phyloP scores from a whole-genome alignment of 2,888 invertebrate genomes.

The Acleris cristana region DNA sequence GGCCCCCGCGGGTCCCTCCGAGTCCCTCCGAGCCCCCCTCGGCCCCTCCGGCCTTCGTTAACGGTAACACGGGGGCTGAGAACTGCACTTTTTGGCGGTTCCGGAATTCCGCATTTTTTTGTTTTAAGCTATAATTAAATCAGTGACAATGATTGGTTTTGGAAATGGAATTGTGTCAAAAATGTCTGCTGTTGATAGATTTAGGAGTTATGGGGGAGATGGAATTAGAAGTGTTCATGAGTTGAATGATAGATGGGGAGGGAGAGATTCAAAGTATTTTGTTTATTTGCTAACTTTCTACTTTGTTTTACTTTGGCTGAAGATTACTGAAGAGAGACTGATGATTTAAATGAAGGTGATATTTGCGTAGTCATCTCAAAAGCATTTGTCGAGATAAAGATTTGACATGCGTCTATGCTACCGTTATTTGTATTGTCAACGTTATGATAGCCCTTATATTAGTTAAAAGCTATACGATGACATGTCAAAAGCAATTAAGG shows the following conservation, averaged over 20 bases:
- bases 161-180: conserved; percentile 20
- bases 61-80: conserved; percentile 71
- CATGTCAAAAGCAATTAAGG: too few species aligned
- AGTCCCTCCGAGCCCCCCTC: conserved; percentile 44
- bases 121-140: conserved; percentile 35
- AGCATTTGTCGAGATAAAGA: too few species aligned
- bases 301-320: too few species aligned
- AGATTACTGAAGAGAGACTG: too few species aligned
- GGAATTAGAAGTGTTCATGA: background rate
- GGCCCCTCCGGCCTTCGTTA: conserved; percentile 69
- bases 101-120: conserved; percentile 35
- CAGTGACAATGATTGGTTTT: conserved; percentile 37
- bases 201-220: background rate
- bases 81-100: conserved; percentile 74
- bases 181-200: conserved; percentile 3
- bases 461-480: too few species aligned
- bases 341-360: too few species aligned
- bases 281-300: too few species aligned
- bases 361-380: too few species aligned
- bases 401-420: too few species aligned
- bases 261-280: background rate
- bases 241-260: background rate
- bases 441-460: too few species aligned
- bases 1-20: conserved; percentile 36
- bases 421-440: too few species aligned